Evolutionary conservation across 2,113 vertebrate genomes (phyloP), one percentile per base, ranked within the genome.

Genomic region (Lampris megalopsis): DNA sequence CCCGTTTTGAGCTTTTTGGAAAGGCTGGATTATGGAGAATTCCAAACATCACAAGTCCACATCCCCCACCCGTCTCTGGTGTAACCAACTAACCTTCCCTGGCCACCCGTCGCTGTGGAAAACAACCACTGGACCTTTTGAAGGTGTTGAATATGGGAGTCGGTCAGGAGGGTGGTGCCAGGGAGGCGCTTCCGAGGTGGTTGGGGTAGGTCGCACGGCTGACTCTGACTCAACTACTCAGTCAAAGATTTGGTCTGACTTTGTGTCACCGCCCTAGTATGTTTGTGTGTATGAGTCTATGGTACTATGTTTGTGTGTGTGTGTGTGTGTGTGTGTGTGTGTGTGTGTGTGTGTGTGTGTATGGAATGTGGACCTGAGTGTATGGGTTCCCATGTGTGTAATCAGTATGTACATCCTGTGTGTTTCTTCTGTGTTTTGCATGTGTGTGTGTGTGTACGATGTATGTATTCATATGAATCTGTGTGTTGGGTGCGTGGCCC

Each of bases 201-300:
- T 50, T 57, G 35, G 3, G 37, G 48, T 56, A 48, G 50, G 3
- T 75, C 60, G 63, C 47, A 62, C 35, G 68, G 57, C 87, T 89
- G 87, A 77, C 83, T 38, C 59, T 61, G 80, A 71, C 57, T 72
- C 60, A 77, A 82, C 43, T 75, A 88, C 81, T 84, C 71, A 0
- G 52, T 48, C 63, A 63, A 86, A 83, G 92, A 93, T 92, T 92
- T 92, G 91, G 94, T 48, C 41, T 35, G 9, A 69, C 71, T 3
- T 38, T 9, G 4, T 43, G 38, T 50, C 54, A 57, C 6, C 35
- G 24, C 54, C 35, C 35, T 50, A 9, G 3, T 41, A 37, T 38
- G 58, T 48, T 5, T 10, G 11, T 43, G 43, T 45, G 35, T 43
- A 50, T 56, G 36, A 41, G 50, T 54, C 37, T 42, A 37, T 8